phyloP scores from a whole-genome alignment of 2,888 invertebrate species.

The Rhagium mordax region DNA sequence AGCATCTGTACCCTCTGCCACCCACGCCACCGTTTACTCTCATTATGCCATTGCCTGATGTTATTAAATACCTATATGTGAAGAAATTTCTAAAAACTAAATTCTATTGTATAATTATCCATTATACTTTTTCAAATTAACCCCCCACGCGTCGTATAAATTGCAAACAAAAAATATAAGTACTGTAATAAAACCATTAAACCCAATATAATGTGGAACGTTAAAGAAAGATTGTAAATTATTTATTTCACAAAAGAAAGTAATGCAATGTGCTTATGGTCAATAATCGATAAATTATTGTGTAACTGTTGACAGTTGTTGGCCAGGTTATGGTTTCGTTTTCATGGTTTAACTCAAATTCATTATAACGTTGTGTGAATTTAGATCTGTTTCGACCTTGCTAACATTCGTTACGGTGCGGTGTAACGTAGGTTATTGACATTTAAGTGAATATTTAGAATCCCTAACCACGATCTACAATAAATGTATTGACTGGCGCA shows the following conservation, averaged over 20 bases:
- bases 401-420: neutral
- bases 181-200: conserved; percentile 29
- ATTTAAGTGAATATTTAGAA: neutral
- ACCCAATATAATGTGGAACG: neutral
- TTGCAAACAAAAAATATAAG: neutral
- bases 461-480: no score
- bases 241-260: conserved; percentile 32
- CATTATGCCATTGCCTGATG: no score
- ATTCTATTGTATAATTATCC: no score
- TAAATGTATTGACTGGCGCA: no score
- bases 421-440: neutral
- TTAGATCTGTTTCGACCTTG: conserved; percentile 15
- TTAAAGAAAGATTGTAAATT: conserved; percentile 35
- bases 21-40: no score
- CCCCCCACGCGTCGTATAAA: neutral
- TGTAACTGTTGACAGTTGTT: conserved; percentile 52
- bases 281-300: conserved; percentile 44
- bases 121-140: no score
- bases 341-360: conserved; percentile 34
- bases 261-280: conserved; percentile 44
- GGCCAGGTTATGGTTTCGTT: conserved; percentile 49
- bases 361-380: conserved; percentile 23
- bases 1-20: neutral
- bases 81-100: neutral
- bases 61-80: no score